Conservation (phyloP, 2,888 invertebrate species). For the Laothoe populi region DNA sequence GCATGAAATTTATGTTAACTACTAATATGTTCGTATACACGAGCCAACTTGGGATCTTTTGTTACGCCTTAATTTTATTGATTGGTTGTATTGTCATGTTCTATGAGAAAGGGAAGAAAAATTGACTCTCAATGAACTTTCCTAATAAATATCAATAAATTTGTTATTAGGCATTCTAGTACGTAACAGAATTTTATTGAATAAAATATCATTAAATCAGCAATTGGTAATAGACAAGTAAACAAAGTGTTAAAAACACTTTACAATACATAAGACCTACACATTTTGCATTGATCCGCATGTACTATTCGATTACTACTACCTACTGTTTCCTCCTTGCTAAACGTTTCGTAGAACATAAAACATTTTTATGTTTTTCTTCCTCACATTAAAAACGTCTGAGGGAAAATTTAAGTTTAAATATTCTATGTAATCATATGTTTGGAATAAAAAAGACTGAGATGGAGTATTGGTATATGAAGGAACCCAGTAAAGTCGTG, state of each 20-base stretch:
- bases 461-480: constrained; percentile 37
- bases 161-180: no score
- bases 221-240: no score
- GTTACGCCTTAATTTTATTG: background rate
- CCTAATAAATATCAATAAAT: background rate
- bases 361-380: background rate
- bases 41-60: background rate
- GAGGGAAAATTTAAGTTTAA: constrained; percentile 20
- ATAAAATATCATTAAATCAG: no score
- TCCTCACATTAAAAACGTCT: background rate
- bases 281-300: no score
- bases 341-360: background rate
- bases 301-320: no score
- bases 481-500: constrained; percentile 37
- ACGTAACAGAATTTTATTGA: no score
- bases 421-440: constrained; percentile 36
- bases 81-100: background rate
- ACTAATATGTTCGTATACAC: constrained; percentile 32
- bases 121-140: background rate
- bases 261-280: no score
- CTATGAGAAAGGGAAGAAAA: background rate
- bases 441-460: constrained; percentile 38
- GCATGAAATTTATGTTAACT: constrained; percentile 63
- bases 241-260: no score
- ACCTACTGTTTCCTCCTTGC: background rate